Evolutionary conservation across 2,797 vertebrate species (phyloP).

Genomic region (Anniella stebbinsi): DNA sequence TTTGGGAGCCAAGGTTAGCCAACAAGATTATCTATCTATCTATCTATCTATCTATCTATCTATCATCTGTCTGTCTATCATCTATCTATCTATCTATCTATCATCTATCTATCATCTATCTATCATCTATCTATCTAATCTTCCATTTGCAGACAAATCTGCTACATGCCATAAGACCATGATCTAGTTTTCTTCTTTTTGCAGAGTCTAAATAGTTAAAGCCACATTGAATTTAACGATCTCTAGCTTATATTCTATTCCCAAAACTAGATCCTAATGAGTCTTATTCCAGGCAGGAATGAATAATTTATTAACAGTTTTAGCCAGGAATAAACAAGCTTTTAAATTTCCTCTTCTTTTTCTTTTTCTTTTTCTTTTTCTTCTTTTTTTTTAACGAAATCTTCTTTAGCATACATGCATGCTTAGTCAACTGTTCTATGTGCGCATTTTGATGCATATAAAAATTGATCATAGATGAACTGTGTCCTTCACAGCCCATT

Average conservation of each 20-base stretch:
- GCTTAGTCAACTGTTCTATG: conserved; percentile 27
- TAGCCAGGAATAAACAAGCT: conserved; percentile 42
- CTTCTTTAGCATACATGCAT: background rate
- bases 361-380: no score
- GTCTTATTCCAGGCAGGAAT: conserved; percentile 1
- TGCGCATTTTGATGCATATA: conserved; percentile 42
- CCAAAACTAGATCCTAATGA: background rate
- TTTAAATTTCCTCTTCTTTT: conserved; percentile 12
- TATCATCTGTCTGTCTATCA: no score
- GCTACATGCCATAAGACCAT: background rate
- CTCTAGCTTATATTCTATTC: conserved; percentile 11
- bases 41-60: no score
- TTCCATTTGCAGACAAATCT: no score
- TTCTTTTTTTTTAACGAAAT: background rate
- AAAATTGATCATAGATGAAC: conserved; percentile 37
- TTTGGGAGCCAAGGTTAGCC: background rate
- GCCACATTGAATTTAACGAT: conserved; percentile 3
- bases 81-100: no score
- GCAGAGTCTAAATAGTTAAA: conserved; percentile 2
- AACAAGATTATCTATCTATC: background rate
- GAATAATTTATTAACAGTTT: conserved; percentile 8
- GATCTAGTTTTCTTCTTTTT: background rate
- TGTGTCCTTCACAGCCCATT: conserved; percentile 24
- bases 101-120: no score
- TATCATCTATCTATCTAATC: no score